Evolutionary conservation across 2,113 vertebrate genomes (phyloP).

Genomic region (Crypturellus undulatus): DNA sequence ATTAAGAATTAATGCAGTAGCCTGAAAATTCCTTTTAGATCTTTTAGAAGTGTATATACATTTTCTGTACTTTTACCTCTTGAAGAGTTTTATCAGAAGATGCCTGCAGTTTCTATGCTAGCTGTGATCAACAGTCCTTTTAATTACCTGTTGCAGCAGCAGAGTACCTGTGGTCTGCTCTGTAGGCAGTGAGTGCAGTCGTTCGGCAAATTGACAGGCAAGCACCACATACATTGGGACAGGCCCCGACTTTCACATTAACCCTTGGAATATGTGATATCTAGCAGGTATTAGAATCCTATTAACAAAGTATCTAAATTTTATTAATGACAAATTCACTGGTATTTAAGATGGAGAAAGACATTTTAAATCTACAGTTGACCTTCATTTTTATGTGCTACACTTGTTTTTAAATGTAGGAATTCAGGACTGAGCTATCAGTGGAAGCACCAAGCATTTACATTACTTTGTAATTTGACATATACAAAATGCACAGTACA

Average conservation of each 20-base stretch:
- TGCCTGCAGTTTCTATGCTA: not conserved
- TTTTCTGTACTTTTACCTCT: not conserved
- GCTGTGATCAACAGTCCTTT: not conserved
- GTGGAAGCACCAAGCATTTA: not conserved
- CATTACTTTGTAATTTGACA: not conserved
- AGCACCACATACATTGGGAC: not conserved
- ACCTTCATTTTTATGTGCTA: no score
- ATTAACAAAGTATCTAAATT: not conserved
- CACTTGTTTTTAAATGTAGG: not conserved
- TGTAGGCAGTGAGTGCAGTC: fast-evolving
- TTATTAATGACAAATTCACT: not conserved
- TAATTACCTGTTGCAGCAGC: not conserved
- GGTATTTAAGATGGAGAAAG: not conserved
- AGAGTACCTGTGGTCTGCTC: not conserved
- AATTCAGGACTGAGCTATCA: not conserved
- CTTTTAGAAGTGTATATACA: not conserved
- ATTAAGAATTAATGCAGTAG: not conserved
- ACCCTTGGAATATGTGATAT: not conserved
- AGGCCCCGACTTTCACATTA: fast-evolving
- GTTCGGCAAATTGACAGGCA: not conserved
- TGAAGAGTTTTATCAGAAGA: not conserved
- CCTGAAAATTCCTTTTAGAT: not conserved
- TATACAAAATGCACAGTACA: not conserved
- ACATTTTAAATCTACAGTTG: not conserved
- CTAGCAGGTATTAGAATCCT: not conserved